phyloP scores from a whole-genome alignment of 2,113 vertebrate species.

The Athene cunicularia region DNA sequence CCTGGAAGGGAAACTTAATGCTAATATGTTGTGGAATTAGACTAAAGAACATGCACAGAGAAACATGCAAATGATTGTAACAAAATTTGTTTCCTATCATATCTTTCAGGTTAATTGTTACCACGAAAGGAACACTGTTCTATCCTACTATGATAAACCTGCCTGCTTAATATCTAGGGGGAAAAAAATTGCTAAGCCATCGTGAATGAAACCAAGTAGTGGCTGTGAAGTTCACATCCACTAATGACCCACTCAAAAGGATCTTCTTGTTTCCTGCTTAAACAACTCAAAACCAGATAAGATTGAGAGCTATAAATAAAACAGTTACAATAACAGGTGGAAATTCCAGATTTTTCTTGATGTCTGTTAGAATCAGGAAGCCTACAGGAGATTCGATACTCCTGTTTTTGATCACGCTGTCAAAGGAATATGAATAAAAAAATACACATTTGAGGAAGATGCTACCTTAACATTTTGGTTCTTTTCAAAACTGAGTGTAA shows the following conservation, averaged over 20 bases:
- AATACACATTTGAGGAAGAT: background rate
- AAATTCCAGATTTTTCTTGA: background rate
- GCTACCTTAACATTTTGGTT: background rate
- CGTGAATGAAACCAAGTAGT: background rate
- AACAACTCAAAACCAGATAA: background rate
- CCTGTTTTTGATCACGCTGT: background rate
- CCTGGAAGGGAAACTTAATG: background rate
- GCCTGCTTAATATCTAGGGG: background rate
- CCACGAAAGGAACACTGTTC: rapidly evolving
- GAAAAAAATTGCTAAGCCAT: background rate
- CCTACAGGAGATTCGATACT: background rate
- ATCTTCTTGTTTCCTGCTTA: background rate
- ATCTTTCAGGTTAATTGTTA: background rate
- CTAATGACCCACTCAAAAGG: background rate
- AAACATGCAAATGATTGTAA: background rate
- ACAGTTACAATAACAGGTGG: background rate
- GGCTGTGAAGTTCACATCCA: background rate
- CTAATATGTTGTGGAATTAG: background rate
- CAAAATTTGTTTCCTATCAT: background rate
- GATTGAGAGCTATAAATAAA: background rate
- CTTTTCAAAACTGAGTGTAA: background rate
- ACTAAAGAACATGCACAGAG: background rate
- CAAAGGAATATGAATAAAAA: background rate
- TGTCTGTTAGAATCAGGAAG: background rate
- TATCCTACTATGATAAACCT: background rate